Percentiles rank a stretch among this genome's conserved stretches.
These are phyloP conservation scores for Muscina levida DNA, from an alignment of 2,888 invertebrate genomes.

Conservation along the genomic window DNA sequence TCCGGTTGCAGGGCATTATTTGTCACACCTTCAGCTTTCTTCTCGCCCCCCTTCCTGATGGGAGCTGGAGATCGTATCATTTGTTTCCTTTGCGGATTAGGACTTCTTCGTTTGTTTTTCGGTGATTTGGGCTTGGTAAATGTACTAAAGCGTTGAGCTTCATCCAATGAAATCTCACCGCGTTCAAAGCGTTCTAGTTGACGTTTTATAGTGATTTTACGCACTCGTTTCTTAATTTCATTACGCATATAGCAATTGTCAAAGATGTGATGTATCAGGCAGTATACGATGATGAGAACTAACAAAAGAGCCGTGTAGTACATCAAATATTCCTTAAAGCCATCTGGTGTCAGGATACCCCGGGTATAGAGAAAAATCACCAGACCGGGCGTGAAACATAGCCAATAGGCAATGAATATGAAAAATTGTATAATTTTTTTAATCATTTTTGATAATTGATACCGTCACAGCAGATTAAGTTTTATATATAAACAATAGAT, in stretches of 20 bases:
- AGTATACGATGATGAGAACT: slow-evolving; percentile 39
- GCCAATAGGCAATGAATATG: slow-evolving; percentile 49
- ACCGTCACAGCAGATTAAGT: too few relatives aligned
- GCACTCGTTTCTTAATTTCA: slow-evolving; percentile 38
- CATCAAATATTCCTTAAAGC: slow-evolving; percentile 7
- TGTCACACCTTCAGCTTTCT: not conserved
- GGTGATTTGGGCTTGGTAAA: slow-evolving; percentile 27
- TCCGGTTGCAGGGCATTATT: too few relatives aligned
- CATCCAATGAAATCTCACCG: slow-evolving; percentile 46
- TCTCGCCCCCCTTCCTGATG: not conserved
- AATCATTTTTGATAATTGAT: slow-evolving; percentile 36
- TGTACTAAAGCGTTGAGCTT: slow-evolving; percentile 35
- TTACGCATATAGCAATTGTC: slow-evolving; percentile 48
- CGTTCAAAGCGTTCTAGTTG: slow-evolving; percentile 39
- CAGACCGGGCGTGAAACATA: slow-evolving; percentile 42
- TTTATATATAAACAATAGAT: too few relatives aligned
- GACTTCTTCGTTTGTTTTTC: not conserved
- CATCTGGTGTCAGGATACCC: not conserved
- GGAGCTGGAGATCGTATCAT: not conserved
- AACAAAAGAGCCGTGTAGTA: slow-evolving; percentile 36
- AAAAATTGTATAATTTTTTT: slow-evolving; percentile 54
- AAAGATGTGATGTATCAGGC: slow-evolving; percentile 44
- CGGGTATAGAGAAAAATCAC: slow-evolving; percentile 23
- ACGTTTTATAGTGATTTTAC: slow-evolving; percentile 35
- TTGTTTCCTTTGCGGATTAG: not conserved